Percentiles rank a stretch among this genome's conserved stretches.
phyloP scores from a whole-genome alignment of 2,888 invertebrate genomes.

The Morpho deidamia region DNA sequence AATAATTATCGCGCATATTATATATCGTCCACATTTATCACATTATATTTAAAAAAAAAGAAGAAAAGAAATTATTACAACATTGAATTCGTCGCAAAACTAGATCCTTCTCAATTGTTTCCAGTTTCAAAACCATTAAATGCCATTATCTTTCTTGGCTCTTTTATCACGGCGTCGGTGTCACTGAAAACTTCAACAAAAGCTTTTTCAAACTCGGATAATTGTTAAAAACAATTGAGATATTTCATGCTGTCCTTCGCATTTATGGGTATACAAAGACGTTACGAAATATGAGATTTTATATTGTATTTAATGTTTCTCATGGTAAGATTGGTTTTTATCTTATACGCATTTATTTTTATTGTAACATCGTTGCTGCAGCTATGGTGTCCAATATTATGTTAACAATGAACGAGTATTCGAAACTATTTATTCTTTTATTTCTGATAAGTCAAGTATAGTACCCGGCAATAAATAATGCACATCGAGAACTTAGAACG shows the following conservation, averaged over 20 bases:
- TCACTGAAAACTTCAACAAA: slow-evolving; percentile 26
- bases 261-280: background rate
- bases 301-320: background rate
- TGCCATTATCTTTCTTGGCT: slow-evolving; percentile 16
- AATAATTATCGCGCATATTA: too few relatives aligned
- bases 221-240: slow-evolving; percentile 29
- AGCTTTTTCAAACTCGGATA: slow-evolving; percentile 22
- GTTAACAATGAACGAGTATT: too few relatives aligned
- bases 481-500: too few relatives aligned
- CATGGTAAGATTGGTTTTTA: background rate
- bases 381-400: too few relatives aligned
- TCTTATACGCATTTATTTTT: background rate
- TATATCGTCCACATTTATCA: too few relatives aligned
- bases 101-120: slow-evolving; percentile 10
- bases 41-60: too few relatives aligned
- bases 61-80: too few relatives aligned
- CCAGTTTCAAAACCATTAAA: slow-evolving; percentile 17
- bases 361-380: background rate
- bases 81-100: background rate
- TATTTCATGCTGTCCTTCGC: slow-evolving; percentile 12
- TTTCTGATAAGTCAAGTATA: too few relatives aligned
- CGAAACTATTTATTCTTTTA: too few relatives aligned
- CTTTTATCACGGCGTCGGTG: slow-evolving; percentile 19
- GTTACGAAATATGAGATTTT: background rate
- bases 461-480: too few relatives aligned